phyloP scores from a whole-genome alignment of 2,113 vertebrate genomes.

The Oryzias curvinotus region DNA sequence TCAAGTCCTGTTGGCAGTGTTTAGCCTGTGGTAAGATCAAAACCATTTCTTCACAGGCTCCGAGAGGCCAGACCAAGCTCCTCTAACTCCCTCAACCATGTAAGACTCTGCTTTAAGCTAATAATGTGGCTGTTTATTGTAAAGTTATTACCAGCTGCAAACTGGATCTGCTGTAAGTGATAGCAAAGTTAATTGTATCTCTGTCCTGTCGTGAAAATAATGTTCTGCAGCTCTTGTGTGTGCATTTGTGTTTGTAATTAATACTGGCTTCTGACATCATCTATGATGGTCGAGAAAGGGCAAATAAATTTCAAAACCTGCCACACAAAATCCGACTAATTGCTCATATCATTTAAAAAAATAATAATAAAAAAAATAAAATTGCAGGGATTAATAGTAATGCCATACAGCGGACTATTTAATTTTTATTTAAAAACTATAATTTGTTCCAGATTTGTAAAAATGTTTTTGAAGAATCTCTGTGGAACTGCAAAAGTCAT shows the following conservation, averaged over 20 bases:
- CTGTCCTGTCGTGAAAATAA: constrained; percentile 18
- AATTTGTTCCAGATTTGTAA: neutral
- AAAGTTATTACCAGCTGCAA: constrained; percentile 49
- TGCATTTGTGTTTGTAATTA: neutral
- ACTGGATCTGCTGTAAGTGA: constrained; percentile 26
- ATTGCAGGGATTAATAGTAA: neutral
- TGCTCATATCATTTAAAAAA: neutral
- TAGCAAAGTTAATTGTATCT: constrained; percentile 24
- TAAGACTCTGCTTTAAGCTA: constrained; percentile 60
- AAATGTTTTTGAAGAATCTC: neutral
- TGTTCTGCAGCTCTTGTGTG: constrained; percentile 1
- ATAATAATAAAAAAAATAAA: neutral
- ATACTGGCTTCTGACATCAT: neutral
- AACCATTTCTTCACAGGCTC: constrained; percentile 70
- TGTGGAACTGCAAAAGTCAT: too few relatives aligned
- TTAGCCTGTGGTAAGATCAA: constrained; percentile 78
- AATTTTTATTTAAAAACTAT: neutral
- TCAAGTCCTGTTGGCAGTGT: constrained; percentile 76
- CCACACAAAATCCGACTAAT: neutral
- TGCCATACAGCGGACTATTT: neutral
- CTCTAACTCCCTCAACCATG: constrained; percentile 48
- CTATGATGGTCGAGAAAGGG: neutral
- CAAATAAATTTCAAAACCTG: neutral
- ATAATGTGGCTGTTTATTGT: constrained; percentile 60
- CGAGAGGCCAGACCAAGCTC: constrained; percentile 62